phyloP scores from a whole-genome alignment of 2,888 invertebrate genomes.

The Zeuzera pyrina region DNA sequence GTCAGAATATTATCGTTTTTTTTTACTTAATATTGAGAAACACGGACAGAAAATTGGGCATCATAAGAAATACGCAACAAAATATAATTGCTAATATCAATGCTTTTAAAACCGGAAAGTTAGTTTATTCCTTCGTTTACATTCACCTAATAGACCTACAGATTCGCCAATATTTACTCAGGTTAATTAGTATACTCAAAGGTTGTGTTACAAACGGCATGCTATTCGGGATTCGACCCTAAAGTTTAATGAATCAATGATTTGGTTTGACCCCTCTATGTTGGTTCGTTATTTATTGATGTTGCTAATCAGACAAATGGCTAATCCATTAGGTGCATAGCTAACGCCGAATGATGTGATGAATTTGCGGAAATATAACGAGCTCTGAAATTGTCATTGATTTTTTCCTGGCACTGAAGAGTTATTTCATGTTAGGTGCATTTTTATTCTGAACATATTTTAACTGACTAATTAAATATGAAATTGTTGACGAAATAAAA shows the following conservation, averaged over 20 bases:
- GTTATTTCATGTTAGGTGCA: too few species aligned
- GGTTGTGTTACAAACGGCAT: constrained; percentile 32
- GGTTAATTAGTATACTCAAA: constrained; percentile 54
- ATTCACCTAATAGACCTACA: constrained; percentile 16
- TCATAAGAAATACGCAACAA: too few species aligned
- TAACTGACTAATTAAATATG: too few species aligned
- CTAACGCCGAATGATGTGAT: constrained; percentile 35
- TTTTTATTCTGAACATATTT: too few species aligned
- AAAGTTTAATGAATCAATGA: constrained; percentile 63
- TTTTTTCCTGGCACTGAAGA: too few species aligned
- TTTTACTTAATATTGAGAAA: too few species aligned
- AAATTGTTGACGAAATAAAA: too few species aligned
- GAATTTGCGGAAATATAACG: constrained; percentile 33
- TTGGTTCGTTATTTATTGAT: constrained; percentile 62
- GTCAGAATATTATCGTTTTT: too few species aligned
- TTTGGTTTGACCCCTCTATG: constrained; percentile 46
- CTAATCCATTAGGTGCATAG: constrained; percentile 62
- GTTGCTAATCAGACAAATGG: constrained; percentile 68
- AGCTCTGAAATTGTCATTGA: too few species aligned
- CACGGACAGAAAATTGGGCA: too few species aligned
- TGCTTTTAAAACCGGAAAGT: too few species aligned
- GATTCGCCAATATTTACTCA: constrained; percentile 42
- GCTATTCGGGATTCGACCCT: constrained; percentile 41
- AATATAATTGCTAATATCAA: too few species aligned
- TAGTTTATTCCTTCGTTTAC: constrained; percentile 20